These are phyloP conservation scores for Phoebastria nigripes DNA, from an alignment of 2,797 vertebrate species.

Conservation along the genomic window DNA sequence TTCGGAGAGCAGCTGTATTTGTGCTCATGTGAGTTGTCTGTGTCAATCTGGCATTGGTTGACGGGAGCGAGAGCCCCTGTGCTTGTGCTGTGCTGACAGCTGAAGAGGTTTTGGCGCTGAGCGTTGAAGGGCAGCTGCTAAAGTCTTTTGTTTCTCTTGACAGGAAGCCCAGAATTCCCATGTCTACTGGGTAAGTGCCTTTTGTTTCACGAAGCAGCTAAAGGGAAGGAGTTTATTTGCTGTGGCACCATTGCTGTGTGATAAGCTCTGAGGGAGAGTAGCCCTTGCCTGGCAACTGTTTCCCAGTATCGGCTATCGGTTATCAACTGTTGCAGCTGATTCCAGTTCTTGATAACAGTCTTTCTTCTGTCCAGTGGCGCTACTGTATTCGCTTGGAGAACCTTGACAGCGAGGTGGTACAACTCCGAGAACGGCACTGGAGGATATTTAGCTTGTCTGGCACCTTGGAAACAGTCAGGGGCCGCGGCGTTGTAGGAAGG, in stretches of 20 bases:
- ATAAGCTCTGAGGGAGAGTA: slow-evolving; percentile 4
- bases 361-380: slow-evolving; percentile 84
- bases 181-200: slow-evolving; percentile 94
- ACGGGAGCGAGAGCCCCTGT: not conserved
- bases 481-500: slow-evolving; percentile 93
- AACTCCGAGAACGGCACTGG: slow-evolving; percentile 95
- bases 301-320: not conserved
- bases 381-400: slow-evolving; percentile 98
- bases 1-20: not conserved
- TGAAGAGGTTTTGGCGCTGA: slow-evolving; percentile 18
- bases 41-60: not conserved
- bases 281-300: not conserved
- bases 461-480: slow-evolving; percentile 94
- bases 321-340: not conserved
- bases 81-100: not conserved
- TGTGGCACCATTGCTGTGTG: not conserved
- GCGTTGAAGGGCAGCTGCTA: not conserved
- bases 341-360: not conserved
- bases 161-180: slow-evolving; percentile 99
- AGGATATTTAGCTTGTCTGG: slow-evolving; percentile 97
- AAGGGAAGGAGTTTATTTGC: slow-evolving; percentile 24
- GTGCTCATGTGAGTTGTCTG: not conserved
- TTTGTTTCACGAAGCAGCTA: not conserved
- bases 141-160: slow-evolving; percentile 56
- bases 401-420: slow-evolving; percentile 90